Conservation (phyloP, 2,888 invertebrate species). For the Dorcus hopei region DNA sequence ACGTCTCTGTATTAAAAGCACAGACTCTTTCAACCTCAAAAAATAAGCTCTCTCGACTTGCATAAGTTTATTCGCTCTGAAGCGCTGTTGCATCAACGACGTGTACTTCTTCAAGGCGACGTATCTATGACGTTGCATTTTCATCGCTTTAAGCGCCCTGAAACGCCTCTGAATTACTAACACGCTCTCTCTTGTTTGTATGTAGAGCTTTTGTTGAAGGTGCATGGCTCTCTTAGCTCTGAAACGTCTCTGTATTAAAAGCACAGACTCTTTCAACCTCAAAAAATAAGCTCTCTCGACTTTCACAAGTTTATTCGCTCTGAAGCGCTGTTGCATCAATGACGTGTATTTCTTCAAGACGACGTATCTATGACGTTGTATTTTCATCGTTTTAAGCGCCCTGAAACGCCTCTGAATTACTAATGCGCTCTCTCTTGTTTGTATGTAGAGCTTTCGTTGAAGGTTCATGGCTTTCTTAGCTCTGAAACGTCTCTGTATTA, state of each 20-base stretch:
- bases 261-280: slow-evolving; percentile 7
- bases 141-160: slow-evolving; percentile 38
- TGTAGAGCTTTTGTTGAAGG: slow-evolving; percentile 17
- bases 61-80: slow-evolving; percentile 40
- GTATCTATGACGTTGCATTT: slow-evolving; percentile 29
- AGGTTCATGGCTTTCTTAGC: slow-evolving; percentile 47
- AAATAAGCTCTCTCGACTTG: slow-evolving; percentile 33
- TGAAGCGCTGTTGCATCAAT: slow-evolving; percentile 38
- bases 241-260: slow-evolving; percentile 19
- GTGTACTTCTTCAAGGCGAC: slow-evolving; percentile 27
- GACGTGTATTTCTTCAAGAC: slow-evolving; percentile 37
- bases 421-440: slow-evolving; percentile 32
- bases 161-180: slow-evolving; percentile 38
- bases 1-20: slow-evolving; percentile 35
- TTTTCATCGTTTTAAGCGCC: slow-evolving; percentile 17
- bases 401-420: slow-evolving; percentile 22
- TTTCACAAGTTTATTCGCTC: slow-evolving; percentile 25
- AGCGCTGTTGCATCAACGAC: slow-evolving; percentile 23
- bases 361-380: slow-evolving; percentile 30
- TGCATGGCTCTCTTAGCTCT: slow-evolving; percentile 30
- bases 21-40: slow-evolving; percentile 35
- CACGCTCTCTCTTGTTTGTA: slow-evolving; percentile 23
- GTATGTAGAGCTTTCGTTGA: slow-evolving; percentile 45
- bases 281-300: slow-evolving; percentile 11
- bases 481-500: slow-evolving; percentile 55